phyloP scores from a whole-genome alignment of 2,888 invertebrate species.

The Didymodactylos carnosus region DNA sequence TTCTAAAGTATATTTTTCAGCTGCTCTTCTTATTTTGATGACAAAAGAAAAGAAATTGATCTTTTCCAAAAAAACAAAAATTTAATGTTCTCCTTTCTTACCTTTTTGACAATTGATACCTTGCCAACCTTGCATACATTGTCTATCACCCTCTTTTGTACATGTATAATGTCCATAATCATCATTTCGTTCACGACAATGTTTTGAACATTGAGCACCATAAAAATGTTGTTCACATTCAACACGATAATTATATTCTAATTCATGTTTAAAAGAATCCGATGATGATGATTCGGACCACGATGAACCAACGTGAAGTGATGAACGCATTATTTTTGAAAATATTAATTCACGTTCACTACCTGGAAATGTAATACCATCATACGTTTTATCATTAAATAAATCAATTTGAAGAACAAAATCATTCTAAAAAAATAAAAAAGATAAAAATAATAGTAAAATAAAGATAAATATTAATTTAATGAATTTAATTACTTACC shows the following conservation, averaged over 20 bases:
- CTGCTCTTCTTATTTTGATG: too few relatives aligned
- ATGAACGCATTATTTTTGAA: not conserved
- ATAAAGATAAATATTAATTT: too few relatives aligned
- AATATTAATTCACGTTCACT: not conserved
- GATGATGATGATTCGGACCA: not conserved
- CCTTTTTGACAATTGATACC: not conserved
- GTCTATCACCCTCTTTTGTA: not conserved
- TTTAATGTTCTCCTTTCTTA: too few relatives aligned
- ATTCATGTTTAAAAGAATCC: not conserved
- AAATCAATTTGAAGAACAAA: not conserved
- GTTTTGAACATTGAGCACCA: not conserved
- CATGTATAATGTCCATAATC: too few relatives aligned
- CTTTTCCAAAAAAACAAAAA: too few relatives aligned
- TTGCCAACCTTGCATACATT: not conserved
- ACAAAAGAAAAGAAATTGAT: too few relatives aligned
- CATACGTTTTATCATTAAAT: not conserved
- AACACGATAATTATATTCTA: not conserved
- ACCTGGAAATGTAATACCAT: not conserved
- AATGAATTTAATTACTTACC: not conserved
- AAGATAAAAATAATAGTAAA: too few relatives aligned
- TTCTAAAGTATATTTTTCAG: too few relatives aligned
- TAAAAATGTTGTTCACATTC: not conserved
- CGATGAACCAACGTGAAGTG: not conserved
- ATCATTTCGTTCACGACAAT: not conserved
- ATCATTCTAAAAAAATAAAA: not conserved